A percentile compares a stretch with the other conserved stretches of the same genome.
Evolutionary conservation across 2,113 vertebrate genomes (phyloP).

Genomic region (Narcine bancroftii): DNA sequence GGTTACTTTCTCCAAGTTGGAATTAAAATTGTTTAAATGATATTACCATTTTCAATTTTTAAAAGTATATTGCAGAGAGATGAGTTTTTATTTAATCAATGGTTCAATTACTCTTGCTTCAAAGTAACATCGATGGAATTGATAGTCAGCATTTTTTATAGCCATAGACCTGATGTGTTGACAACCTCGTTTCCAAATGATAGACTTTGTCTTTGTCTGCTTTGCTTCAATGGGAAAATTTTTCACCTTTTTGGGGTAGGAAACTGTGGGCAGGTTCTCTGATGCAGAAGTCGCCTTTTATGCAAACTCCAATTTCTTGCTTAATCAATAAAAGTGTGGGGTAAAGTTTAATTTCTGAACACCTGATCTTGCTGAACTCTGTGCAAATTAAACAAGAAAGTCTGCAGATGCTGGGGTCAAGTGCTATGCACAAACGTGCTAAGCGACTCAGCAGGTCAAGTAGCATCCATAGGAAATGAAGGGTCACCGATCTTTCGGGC

Average conservation of each 20-base stretch:
- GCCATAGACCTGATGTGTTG: background rate
- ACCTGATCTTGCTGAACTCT: background rate
- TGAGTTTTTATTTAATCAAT: background rate
- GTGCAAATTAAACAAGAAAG: too few relatives aligned
- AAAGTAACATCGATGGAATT: background rate
- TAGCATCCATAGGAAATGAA: too few relatives aligned
- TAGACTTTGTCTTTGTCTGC: background rate
- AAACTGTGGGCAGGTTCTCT: background rate
- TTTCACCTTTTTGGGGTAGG: background rate
- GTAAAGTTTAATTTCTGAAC: background rate
- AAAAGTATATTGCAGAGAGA: background rate
- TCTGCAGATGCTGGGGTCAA: too few relatives aligned
- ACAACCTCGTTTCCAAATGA: background rate
- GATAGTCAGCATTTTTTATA: background rate
- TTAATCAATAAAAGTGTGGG: background rate
- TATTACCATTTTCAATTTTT: background rate
- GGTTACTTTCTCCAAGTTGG: too few relatives aligned
- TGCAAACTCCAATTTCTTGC: background rate
- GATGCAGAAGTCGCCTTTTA: background rate
- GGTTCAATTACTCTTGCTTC: background rate
- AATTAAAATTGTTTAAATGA: background rate
- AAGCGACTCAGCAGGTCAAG: too few relatives aligned
- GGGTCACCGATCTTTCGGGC: too few relatives aligned
- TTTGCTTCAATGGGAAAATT: background rate
- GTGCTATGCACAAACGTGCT: too few relatives aligned